Evolutionary conservation across 30 jellyfish, hydroid and myxozoan genomes (phyloP).

Genomic region (Chironex yamaguchii): DNA sequence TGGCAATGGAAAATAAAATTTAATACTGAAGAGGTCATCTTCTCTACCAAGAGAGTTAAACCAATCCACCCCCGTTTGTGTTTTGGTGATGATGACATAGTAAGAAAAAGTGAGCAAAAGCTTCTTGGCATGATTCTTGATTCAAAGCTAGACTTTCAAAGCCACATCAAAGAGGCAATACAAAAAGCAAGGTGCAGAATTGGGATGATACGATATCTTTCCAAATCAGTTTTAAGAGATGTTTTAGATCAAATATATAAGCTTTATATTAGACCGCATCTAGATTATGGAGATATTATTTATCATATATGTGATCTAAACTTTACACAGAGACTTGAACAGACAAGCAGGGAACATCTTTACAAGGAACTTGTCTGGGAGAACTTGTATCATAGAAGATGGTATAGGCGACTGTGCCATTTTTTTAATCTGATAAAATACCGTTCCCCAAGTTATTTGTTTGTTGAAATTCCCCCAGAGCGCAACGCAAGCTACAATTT

Average conservation of each 20-base stretch:
- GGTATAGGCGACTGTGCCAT: slow-evolving; percentile 20
- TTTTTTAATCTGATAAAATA: slow-evolving; percentile 20
- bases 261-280: slow-evolving; percentile 36
- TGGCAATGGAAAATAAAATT: slow-evolving; percentile 60
- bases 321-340: slow-evolving; percentile 21
- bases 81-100: slow-evolving; percentile 10
- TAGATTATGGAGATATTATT: slow-evolving; percentile 25
- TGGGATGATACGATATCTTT: not conserved
- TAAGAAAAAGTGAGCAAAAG: slow-evolving; percentile 12
- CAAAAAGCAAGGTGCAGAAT: slow-evolving; percentile 21
- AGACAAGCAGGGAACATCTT: slow-evolving; percentile 39
- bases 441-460: slow-evolving; percentile 36
- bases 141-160: slow-evolving; percentile 1
- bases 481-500: no score
- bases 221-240: not conserved
- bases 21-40: slow-evolving; percentile 1
- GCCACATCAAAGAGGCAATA: slow-evolving; percentile 19
- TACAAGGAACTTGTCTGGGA: slow-evolving; percentile 59
- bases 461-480: slow-evolving; percentile 31
- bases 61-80: not conserved
- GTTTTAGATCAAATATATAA: slow-evolving; percentile 8
- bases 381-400: slow-evolving; percentile 31
- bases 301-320: slow-evolving; percentile 20
- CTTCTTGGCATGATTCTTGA: slow-evolving; percentile 17
- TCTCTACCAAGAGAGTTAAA: slow-evolving; percentile 9